phyloP scores from a whole-genome alignment of 1,140 invertebrate genomes.

The Bombus difficillimus region DNA sequence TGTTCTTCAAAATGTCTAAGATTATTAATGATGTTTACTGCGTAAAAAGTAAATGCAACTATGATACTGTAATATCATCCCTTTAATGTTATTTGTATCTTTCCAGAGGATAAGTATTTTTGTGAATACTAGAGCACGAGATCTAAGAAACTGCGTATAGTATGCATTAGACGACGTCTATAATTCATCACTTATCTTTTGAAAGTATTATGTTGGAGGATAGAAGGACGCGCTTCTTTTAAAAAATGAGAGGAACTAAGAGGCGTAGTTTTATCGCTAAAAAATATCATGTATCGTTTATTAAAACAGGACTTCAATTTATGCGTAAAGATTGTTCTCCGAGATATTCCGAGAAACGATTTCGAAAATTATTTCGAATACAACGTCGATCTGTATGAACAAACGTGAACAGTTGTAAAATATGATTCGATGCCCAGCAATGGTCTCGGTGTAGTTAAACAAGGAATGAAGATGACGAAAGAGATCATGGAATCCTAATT shows the following conservation, averaged over 20 bases:
- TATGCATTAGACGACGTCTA: neutral
- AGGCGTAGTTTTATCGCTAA: neutral
- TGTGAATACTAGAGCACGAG: neutral
- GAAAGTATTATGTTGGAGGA: neutral
- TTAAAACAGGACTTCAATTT: no score
- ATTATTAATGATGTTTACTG: neutral
- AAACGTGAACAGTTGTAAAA: no score
- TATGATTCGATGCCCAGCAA: no score
- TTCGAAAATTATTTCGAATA: neutral
- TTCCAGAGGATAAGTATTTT: neutral
- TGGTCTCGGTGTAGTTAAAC: neutral
- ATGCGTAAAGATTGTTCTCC: no score
- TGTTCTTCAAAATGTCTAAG: neutral
- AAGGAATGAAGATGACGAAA: neutral
- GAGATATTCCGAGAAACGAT: no score
- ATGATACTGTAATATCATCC: neutral
- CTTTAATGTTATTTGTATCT: neutral
- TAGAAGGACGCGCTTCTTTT: neutral
- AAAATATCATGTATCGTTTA: neutral
- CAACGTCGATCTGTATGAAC: no score
- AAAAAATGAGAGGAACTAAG: neutral
- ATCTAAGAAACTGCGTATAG: neutral
- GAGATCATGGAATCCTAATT: conserved; percentile 20
- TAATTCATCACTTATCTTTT: neutral
- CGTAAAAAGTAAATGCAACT: neutral